phyloP scores from a whole-genome alignment of 2,113 vertebrate genomes.

The Craseonycteris thonglongyai region DNA sequence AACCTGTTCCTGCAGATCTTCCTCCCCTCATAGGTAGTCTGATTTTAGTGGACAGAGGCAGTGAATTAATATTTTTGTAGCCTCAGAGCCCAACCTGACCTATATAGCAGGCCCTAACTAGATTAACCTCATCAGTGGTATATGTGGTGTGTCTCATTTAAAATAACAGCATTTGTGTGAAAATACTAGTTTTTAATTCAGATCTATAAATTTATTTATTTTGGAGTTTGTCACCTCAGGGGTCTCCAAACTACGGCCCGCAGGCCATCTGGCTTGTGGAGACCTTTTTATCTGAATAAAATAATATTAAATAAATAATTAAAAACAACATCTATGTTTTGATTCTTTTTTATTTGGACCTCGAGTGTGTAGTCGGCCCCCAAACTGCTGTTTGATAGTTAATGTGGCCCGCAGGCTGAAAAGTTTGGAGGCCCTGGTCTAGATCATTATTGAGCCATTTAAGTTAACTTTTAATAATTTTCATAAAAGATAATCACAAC shows the following conservation, averaged over 20 bases:
- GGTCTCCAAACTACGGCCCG: too few species aligned
- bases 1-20: background rate
- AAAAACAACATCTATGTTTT: too few species aligned
- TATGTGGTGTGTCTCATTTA: background rate
- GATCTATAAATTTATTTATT: background rate
- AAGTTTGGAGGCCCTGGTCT: too few species aligned
- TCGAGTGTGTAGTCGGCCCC: too few species aligned
- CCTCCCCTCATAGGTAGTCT: background rate
- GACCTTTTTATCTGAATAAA: too few species aligned
- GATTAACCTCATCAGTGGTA: background rate
- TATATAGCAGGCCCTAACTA: background rate
- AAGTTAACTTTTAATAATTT: background rate
- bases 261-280: too few species aligned
- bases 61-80: background rate
- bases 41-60: background rate
- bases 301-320: too few species aligned
- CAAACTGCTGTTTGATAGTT: too few species aligned
- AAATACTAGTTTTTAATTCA: slow-evolving; percentile 4
- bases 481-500: background rate
- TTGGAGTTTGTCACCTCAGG: background rate
- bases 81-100: background rate
- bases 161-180: background rate
- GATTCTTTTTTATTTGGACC: too few species aligned
- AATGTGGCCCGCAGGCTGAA: too few species aligned
- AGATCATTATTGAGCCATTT: background rate